Evolutionary conservation across 1,140 invertebrate genomes (phyloP).

Genomic region (Drosophila burlai): DNA sequence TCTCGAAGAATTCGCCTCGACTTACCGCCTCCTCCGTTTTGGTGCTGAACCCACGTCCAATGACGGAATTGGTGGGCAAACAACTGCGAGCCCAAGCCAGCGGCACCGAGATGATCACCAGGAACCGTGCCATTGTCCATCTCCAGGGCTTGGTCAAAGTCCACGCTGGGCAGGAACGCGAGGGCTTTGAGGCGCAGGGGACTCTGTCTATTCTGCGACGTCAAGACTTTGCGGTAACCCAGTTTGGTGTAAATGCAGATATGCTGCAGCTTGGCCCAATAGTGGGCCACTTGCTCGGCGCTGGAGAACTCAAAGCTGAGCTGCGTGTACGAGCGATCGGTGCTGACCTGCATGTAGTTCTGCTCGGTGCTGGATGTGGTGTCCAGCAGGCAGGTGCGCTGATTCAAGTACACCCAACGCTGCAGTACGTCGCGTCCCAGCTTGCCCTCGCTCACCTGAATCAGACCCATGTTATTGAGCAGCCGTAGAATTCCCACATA

Average conservation of each 20-base stretch:
- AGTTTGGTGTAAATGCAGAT: constrained; percentile 89
- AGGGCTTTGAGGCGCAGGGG: constrained; percentile 29
- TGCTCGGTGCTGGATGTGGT: constrained; percentile 88
- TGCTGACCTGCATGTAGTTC: constrained; percentile 88
- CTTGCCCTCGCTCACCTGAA: constrained; percentile 86
- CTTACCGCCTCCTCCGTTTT: constrained; percentile 46
- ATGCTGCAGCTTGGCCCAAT: constrained; percentile 91
- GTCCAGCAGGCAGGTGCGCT: constrained; percentile 88
- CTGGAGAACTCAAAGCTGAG: constrained; percentile 87
- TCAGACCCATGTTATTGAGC: constrained; percentile 89
- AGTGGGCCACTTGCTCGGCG: constrained; percentile 88
- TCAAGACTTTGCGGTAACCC: constrained; percentile 85
- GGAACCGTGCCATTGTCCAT: constrained; percentile 87
- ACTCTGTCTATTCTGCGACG: constrained; percentile 4
- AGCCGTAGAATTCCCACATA: constrained; percentile 87
- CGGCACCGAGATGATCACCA: constrained; percentile 90
- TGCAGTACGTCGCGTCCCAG: constrained; percentile 89
- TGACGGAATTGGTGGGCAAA: constrained; percentile 90
- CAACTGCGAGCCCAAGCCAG: constrained; percentile 90
- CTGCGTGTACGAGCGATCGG: constrained; percentile 86
- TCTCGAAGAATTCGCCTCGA: not conserved
- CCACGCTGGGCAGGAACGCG: constrained; percentile 51
- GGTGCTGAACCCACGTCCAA: constrained; percentile 86
- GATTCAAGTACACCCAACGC: constrained; percentile 90
- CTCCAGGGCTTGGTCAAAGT: constrained; percentile 59